Base-by-base conservation (phyloP, 2,888 invertebrate species). In the Cheilosia pagana region DNA sequence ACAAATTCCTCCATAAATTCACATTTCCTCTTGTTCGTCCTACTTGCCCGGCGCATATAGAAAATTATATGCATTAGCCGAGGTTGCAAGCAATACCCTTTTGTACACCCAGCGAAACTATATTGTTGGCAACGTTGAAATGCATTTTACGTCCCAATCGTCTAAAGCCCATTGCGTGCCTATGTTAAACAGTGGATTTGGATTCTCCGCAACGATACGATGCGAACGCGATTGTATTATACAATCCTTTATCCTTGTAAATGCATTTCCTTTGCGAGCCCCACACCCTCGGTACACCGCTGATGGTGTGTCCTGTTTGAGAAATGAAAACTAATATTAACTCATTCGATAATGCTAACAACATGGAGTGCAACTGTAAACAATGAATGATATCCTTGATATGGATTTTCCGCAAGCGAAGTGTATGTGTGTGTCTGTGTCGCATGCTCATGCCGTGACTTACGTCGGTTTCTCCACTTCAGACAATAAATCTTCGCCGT, bases 261-360 rank as follows among this genome's bases (percentile, higher is more conserved):
- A 76, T 57, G 48, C 45, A 71, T 57, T 75, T 70, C 52, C 62
- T 74, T 62, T 28, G 28, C 43, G 28, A 57, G 28, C 14, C 50
- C 25, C 2, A 21, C 25, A 28, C 35, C 12, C 19, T 12, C 45
- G 19, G 4, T 14, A 12, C 21, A 43, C 23, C 16, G 25, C 21
- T 25, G 50, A 12, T 41, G 35, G 23, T 25, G 41, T 60, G 77
- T 67, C 72, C 67, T 65, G 67, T 67, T 72, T 76, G 79, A 75
- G 50, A 81, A 85, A 76, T 85, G 75, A 76, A 85, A 85, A 85
- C 85, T 81, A 81, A 85, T 85, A 81, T 85, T 85, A 85, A 76
- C 79, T 81, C 81, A 67, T 76, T 85, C 67, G 85, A 85, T 85
- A 85, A 81, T 71, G 81, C 85, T 81, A 85, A 81, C 85, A 85